Percentiles rank a stretch among this genome's conserved stretches.
Evolutionary conservation across 2,113 vertebrate genomes (phyloP).

Genomic region (Eclectus roratus): DNA sequence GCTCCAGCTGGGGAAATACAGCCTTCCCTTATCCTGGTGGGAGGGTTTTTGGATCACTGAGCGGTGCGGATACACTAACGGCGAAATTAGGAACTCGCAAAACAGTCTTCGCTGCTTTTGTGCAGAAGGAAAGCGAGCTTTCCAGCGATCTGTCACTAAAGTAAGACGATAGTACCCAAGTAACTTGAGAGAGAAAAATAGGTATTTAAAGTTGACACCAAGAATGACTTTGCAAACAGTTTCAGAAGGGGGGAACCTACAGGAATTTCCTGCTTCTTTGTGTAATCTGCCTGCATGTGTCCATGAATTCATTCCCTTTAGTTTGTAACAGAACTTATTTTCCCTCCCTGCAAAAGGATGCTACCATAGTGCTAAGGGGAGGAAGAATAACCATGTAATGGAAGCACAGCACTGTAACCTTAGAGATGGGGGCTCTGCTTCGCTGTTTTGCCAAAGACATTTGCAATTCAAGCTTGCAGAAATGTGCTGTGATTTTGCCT

Average conservation of each 20-base stretch:
- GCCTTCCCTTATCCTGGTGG: constrained; percentile 25
- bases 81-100: background rate
- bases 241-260: background rate
- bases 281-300: background rate
- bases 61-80: constrained; percentile 21
- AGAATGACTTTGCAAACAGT: background rate
- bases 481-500: background rate
- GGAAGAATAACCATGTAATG: background rate
- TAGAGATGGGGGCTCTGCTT: background rate
- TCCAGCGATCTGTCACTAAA: background rate
- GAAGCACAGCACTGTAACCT: fast-evolving
- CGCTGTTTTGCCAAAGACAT: background rate
- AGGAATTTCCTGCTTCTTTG: background rate
- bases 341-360: background rate
- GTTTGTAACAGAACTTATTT: background rate
- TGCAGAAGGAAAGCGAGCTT: background rate
- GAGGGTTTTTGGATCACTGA: constrained; percentile 52
- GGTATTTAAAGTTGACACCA: background rate
- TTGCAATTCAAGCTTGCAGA: background rate
- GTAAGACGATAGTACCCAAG: background rate
- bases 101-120: background rate
- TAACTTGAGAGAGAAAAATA: background rate
- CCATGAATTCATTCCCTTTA: background rate
- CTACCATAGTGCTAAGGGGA: background rate
- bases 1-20: background rate